A percentile compares a stretch with the other conserved stretches of the same genome.
These are phyloP conservation scores for Platichthys flesus DNA, from an alignment of 2,113 vertebrate species.

Conservation along the genomic window DNA sequence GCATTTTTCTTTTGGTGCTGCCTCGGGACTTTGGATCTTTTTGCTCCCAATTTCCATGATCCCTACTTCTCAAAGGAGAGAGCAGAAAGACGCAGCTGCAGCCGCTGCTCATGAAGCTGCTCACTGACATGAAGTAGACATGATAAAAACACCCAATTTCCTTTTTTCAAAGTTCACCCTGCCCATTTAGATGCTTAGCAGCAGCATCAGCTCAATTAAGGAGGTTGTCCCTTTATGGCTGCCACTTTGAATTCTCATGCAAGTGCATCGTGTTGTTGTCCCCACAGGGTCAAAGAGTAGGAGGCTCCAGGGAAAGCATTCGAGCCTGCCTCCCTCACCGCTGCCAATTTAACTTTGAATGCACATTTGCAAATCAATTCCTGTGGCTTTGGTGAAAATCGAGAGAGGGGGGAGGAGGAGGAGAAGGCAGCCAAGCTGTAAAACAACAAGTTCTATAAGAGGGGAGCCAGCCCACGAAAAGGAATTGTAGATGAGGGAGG, in stretches of 20 bases:
- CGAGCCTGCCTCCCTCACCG: constrained; percentile 45
- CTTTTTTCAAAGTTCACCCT: constrained; percentile 66
- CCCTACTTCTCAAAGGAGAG: constrained; percentile 19
- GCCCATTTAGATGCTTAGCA: constrained; percentile 62
- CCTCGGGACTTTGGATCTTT: constrained; percentile 29
- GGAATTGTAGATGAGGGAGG: constrained; percentile 75
- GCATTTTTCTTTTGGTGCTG: constrained; percentile 21
- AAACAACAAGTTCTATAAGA: constrained; percentile 70
- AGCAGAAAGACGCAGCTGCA: constrained; percentile 21
- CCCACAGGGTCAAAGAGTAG: constrained; percentile 68
- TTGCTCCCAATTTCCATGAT: constrained; percentile 38
- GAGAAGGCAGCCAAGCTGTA: constrained; percentile 55
- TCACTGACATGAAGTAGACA: constrained; percentile 32
- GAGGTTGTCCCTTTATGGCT: constrained; percentile 67
- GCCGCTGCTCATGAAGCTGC: constrained; percentile 30
- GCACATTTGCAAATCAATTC: constrained; percentile 85
- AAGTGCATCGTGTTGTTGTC: constrained; percentile 76
- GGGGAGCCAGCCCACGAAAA: constrained; percentile 30
- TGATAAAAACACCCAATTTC: constrained; percentile 71
- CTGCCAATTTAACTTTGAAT: constrained; percentile 78
- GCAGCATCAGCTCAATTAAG: constrained; percentile 66
- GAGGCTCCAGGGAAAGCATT: constrained; percentile 61
- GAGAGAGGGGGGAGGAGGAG: constrained; percentile 42
- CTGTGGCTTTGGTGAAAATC: constrained; percentile 56
- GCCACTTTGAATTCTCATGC: constrained; percentile 78